Conservation (phyloP, 2,797 vertebrate genomes). For the Botia kubotai region DNA sequence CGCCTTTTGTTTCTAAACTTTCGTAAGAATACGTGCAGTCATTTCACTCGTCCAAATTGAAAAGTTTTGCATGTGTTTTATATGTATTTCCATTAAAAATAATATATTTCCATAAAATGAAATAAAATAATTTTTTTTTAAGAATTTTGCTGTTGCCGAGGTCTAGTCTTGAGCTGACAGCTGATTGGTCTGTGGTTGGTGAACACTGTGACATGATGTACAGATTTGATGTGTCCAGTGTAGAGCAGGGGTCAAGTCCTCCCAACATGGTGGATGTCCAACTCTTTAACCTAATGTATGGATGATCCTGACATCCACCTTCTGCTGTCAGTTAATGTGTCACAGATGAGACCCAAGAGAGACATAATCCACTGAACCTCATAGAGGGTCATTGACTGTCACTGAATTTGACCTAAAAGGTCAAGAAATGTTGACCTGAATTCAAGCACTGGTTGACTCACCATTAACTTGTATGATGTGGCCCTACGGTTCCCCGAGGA, state of each 20-base stretch:
- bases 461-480: not conserved
- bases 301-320: slow-evolving; percentile 6
- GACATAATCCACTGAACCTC: slow-evolving; percentile 13
- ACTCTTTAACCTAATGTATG: not conserved
- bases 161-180: no score
- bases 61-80: no score
- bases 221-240: not conserved
- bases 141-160: no score
- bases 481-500: not conserved
- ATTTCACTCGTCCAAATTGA: no score
- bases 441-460: slow-evolving; percentile 32
- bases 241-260: not conserved
- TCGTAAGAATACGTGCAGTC: no score
- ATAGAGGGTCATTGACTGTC: slow-evolving; percentile 34
- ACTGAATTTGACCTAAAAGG: slow-evolving; percentile 28
- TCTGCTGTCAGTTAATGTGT: slow-evolving; percentile 11
- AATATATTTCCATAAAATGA: no score
- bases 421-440: slow-evolving; percentile 28
- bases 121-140: no score
- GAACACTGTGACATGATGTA: no score
- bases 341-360: slow-evolving; percentile 40
- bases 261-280: not conserved
- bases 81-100: no score
- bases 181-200: no score
- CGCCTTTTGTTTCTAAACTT: no score